These are phyloP conservation scores for Chrysotoxum bicinctum DNA, from an alignment of 2,888 invertebrate genomes.

Conservation along the genomic window DNA sequence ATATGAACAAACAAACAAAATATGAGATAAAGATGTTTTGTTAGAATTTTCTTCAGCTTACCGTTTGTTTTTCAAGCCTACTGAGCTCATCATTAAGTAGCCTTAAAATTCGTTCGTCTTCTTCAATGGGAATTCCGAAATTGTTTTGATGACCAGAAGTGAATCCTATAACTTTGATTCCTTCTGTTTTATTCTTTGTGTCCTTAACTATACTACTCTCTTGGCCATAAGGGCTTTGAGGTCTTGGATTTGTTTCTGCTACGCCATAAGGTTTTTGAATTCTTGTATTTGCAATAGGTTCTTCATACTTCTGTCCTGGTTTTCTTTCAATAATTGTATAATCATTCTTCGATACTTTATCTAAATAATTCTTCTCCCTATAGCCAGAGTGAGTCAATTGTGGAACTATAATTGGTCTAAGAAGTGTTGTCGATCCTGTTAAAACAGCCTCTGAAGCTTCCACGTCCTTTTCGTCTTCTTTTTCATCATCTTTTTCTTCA, in stretches of 20 bases:
- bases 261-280: constrained; percentile 15
- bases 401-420: constrained; percentile 41
- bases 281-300: neutral
- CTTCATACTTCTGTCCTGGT: constrained; percentile 16
- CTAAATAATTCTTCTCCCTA: constrained; percentile 13
- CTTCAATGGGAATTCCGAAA: constrained; percentile 85
- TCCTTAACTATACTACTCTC: constrained; percentile 9
- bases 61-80: constrained; percentile 66
- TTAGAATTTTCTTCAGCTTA: neutral
- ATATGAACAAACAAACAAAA: neutral
- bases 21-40: too few species aligned
- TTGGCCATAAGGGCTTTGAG: constrained; percentile 1
- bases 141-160: constrained; percentile 86
- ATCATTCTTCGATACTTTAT: constrained; percentile 23
- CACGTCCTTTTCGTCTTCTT: neutral
- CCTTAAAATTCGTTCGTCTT: constrained; percentile 82
- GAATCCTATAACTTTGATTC: constrained; percentile 78
- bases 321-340: constrained; percentile 37
- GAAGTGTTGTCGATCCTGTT: constrained; percentile 43
- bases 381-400: constrained; percentile 10
- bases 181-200: constrained; percentile 59
- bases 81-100: constrained; percentile 77
- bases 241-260: constrained; percentile 11
- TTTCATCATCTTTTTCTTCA: neutral
- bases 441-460: constrained; percentile 36